Percentiles rank a stretch among this genome's conserved stretches.
Evolutionary conservation across 2,113 vertebrate genomes (phyloP).

Genomic region (Clarias gariepinus): DNA sequence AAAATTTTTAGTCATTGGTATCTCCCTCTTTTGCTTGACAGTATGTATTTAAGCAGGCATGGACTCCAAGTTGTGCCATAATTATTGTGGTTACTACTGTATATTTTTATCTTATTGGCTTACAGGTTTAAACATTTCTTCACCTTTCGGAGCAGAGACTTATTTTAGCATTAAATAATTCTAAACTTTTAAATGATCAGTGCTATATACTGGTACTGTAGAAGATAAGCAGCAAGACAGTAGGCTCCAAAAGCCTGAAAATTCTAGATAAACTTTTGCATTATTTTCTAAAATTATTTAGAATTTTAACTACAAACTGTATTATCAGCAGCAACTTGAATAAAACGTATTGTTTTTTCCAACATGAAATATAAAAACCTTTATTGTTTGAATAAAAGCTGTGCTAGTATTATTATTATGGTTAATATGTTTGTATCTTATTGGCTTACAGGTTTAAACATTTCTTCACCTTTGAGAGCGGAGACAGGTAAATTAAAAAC

Average conservation of each 20-base stretch:
- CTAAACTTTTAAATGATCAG: not conserved
- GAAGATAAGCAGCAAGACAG: too few species aligned
- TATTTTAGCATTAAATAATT: not conserved
- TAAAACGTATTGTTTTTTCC: not conserved
- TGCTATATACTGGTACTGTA: not conserved
- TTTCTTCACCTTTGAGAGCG: not conserved
- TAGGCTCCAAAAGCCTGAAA: not conserved
- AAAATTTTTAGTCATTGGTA: not conserved
- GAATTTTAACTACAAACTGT: not conserved
- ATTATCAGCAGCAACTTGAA: not conserved
- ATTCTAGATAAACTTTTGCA: not conserved
- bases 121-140: constrained; percentile 3
- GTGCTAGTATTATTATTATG: not conserved
- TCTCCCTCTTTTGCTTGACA: not conserved
- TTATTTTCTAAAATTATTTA: not conserved
- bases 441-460: not conserved
- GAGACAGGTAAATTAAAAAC: not conserved
- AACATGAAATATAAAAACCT: not conserved
- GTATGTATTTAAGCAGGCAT: not conserved
- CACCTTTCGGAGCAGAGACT: not conserved
- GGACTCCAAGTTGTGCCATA: not conserved
- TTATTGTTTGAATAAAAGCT: not conserved
- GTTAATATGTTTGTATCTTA: not conserved
- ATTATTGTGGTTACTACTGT: not conserved
- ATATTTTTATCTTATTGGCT: not conserved